Percentiles rank a stretch among this genome's conserved stretches.
Conservation (phyloP, 1,140 invertebrate species). For the Aethina tumida region DNA sequence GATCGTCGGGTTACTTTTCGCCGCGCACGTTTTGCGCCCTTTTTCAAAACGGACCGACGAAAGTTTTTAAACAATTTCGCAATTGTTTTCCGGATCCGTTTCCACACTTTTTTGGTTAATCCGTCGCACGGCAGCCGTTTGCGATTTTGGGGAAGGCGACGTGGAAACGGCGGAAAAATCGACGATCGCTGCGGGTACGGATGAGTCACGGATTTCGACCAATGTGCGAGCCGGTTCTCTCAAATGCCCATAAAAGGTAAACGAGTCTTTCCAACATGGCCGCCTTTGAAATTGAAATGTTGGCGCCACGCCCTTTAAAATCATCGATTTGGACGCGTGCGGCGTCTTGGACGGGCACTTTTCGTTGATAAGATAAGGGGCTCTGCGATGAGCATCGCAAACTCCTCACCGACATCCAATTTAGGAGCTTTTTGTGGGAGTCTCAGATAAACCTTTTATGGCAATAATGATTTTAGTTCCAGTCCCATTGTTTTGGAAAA, state of each 20-base stretch:
- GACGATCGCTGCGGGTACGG: background rate
- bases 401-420: too few relatives aligned
- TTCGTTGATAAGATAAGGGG: too few relatives aligned
- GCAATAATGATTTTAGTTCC: too few relatives aligned
- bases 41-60: constrained; percentile 18
- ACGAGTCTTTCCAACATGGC: constrained; percentile 33
- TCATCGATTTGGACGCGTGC: too few relatives aligned
- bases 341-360: too few relatives aligned
- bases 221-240: constrained; percentile 32
- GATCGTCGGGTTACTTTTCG: constrained; percentile 18
- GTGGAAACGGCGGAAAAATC: background rate
- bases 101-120: constrained; percentile 1
- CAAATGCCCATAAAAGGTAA: constrained; percentile 38
- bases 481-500: too few relatives aligned
- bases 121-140: background rate
- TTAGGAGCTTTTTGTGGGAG: too few relatives aligned
- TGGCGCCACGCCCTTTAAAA: constrained; percentile 30
- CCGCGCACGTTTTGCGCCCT: constrained; percentile 21
- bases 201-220: constrained; percentile 13
- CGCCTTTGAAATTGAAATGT: constrained; percentile 26
- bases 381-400: too few relatives aligned
- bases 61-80: background rate
- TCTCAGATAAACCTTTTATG: too few relatives aligned
- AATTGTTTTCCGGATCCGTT: constrained; percentile 6
- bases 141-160: background rate